Conservation (phyloP, 2,888 invertebrate genomes). For the Prionchulus punctatus region DNA sequence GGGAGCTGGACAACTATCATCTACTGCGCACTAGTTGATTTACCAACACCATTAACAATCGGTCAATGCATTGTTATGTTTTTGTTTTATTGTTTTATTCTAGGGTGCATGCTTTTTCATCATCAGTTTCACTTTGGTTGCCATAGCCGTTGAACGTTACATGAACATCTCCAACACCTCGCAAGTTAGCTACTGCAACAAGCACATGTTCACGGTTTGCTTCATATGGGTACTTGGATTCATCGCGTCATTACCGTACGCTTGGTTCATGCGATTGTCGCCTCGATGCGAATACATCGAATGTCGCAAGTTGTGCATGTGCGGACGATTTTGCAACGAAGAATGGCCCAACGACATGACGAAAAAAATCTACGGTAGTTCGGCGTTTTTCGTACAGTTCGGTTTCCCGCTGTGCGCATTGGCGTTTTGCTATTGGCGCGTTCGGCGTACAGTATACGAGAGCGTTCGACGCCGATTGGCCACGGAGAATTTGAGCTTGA, state of each 20-base stretch:
- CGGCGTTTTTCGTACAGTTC: neutral
- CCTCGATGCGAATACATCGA: neutral
- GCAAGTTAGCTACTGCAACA: neutral
- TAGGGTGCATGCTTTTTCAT: neutral
- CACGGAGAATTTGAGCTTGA: neutral
- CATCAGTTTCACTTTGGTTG: conserved; percentile 1
- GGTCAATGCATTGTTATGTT: too few relatives aligned
- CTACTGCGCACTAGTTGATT: too few relatives aligned
- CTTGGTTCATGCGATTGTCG: neutral
- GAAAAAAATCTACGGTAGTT: neutral
- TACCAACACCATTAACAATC: too few relatives aligned
- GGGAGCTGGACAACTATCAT: too few relatives aligned
- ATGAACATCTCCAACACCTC: neutral
- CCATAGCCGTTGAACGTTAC: conserved; percentile 3
- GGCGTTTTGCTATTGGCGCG: conserved; percentile 1
- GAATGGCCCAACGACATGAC: neutral
- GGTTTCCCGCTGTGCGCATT: neutral
- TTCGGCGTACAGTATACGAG: neutral
- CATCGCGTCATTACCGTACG: neutral
- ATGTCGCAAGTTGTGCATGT: neutral
- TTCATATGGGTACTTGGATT: neutral
- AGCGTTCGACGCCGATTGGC: neutral
- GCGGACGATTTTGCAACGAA: conserved; percentile 1
- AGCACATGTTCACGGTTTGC: neutral
- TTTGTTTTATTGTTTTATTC: too few relatives aligned